Percentiles rank a stretch among this genome's conserved stretches.
Evolutionary conservation across 2,888 invertebrate species (phyloP).

Genomic region (Venusia cambrica): DNA sequence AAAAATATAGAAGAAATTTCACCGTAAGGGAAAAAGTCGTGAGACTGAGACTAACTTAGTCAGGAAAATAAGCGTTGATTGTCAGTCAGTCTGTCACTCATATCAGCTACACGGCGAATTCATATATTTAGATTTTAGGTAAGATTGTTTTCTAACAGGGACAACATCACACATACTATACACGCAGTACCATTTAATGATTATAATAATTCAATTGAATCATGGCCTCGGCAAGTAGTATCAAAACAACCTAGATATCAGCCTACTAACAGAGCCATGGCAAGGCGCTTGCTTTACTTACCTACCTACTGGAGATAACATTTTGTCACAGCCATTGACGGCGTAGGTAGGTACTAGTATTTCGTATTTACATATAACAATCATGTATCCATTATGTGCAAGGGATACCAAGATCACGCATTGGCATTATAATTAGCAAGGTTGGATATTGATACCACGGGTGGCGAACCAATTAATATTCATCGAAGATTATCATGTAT

Average conservation of each 20-base stretch:
- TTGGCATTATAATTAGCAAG: slow-evolving; percentile 11
- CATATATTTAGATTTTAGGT: too few species aligned
- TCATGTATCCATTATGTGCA: slow-evolving; percentile 20
- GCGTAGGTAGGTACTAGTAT: slow-evolving; percentile 26
- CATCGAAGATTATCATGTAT: slow-evolving; percentile 6
- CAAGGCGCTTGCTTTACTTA: slow-evolving; percentile 7
- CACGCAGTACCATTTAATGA: slow-evolving; percentile 7
- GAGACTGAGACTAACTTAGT: too few species aligned
- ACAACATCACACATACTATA: slow-evolving; percentile 12
- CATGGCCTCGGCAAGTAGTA: slow-evolving; percentile 18
- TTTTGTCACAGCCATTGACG: slow-evolving; percentile 39
- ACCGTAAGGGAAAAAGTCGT: too few species aligned
- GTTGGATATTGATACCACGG: slow-evolving; percentile 1
- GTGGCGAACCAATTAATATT: slow-evolving; percentile 8
- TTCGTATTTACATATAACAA: slow-evolving; percentile 28
- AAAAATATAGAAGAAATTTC: too few species aligned
- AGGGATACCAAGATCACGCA: slow-evolving; percentile 40
- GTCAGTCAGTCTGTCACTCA: too few species aligned
- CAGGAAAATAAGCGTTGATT: too few species aligned
- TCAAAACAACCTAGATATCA: too few species aligned
- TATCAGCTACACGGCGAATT: too few species aligned
- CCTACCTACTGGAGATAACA: slow-evolving; percentile 33
- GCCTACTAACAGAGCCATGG: too few species aligned
- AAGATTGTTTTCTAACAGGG: too few species aligned
- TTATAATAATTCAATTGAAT: slow-evolving; percentile 17